A percentile compares a stretch with the other conserved stretches of the same genome.
Evolutionary conservation across 2,888 invertebrate genomes (phyloP).

Genomic region (Standfussiana lucernea): DNA sequence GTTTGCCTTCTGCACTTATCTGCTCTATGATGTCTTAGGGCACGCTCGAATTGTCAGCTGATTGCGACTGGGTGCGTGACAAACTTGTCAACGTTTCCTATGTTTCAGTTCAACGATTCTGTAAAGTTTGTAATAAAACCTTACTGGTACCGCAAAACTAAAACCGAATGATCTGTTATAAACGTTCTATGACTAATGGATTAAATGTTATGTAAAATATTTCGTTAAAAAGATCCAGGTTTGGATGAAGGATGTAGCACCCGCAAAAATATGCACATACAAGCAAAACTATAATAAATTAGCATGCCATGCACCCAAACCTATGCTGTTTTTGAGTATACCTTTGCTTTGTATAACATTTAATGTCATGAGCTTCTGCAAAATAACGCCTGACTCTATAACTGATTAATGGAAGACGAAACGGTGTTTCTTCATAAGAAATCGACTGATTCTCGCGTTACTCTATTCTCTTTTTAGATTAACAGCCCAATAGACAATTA

Average conservation of each 20-base stretch:
- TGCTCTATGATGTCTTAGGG: not conserved
- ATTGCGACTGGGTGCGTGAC: conserved; percentile 37
- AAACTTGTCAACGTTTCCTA: conserved; percentile 23
- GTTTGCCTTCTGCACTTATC: not conserved
- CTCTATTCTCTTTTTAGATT: conserved; percentile 22
- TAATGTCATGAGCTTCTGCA: not conserved
- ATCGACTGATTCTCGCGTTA: not conserved
- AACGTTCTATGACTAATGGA: not conserved
- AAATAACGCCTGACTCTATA: not conserved
- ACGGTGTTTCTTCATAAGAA: not conserved
- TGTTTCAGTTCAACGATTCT: conserved; percentile 7
- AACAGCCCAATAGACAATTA: not conserved
- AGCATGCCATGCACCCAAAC: too few relatives aligned
- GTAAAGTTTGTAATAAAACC: not conserved
- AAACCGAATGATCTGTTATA: too few relatives aligned
- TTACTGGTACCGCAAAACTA: not conserved
- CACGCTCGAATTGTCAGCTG: conserved; percentile 37
- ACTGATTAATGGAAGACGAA: not conserved
- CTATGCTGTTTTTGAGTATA: too few relatives aligned
- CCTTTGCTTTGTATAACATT: too few relatives aligned
- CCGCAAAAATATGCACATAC: too few relatives aligned
- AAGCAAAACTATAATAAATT: too few relatives aligned
- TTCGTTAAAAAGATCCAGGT: too few relatives aligned
- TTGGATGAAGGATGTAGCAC: too few relatives aligned
- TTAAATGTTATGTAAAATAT: too few relatives aligned